Conservation (phyloP, 1,140 invertebrate species). For the Protaetia brevitarsis region DNA sequence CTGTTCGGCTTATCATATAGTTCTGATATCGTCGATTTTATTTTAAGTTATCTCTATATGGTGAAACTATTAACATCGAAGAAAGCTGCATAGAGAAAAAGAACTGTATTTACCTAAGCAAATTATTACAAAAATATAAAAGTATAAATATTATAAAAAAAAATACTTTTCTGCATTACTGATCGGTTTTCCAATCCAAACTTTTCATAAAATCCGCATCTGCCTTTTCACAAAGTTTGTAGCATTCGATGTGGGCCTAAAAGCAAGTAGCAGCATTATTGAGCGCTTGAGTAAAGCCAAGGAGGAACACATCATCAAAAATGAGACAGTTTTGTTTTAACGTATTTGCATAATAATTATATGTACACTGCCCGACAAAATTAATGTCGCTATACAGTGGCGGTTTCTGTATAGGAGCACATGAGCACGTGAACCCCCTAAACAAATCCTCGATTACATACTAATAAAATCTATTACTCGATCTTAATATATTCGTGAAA, state of each 20-base stretch:
- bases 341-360: too few species aligned
- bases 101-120: background rate
- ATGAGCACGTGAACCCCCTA: too few species aligned
- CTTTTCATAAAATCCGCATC: constrained; percentile 52
- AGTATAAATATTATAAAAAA: background rate
- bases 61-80: background rate
- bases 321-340: too few species aligned
- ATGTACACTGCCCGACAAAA: too few species aligned
- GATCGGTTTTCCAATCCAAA: constrained; percentile 48
- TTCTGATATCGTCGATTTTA: background rate
- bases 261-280: too few species aligned
- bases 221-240: constrained; percentile 47
- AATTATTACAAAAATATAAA: background rate
- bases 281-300: too few species aligned
- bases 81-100: background rate
- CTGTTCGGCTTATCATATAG: background rate
- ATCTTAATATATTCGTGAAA: too few species aligned
- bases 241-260: constrained; percentile 49
- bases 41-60: background rate
- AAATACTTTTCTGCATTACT: constrained; percentile 20
- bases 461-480: too few species aligned
- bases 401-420: too few species aligned
- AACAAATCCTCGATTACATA: too few species aligned
- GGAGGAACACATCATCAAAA: too few species aligned
- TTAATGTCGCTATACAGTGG: too few species aligned